A percentile compares a stretch with the other conserved stretches of the same genome.
phyloP scores from a whole-genome alignment of 2,888 invertebrate species.

The Tenodera sinensis region DNA sequence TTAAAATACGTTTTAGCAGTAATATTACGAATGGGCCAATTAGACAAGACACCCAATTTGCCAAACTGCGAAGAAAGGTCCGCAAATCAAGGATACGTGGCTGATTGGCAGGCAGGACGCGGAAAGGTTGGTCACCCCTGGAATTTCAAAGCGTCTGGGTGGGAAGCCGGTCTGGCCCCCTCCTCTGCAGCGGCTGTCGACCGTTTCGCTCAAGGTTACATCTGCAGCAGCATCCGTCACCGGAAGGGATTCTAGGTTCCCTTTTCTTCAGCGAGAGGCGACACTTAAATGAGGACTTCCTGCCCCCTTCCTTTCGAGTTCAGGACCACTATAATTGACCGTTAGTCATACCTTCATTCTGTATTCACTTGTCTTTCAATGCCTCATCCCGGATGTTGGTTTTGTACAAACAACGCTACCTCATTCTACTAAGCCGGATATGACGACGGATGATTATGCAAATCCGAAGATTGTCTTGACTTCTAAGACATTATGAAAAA shows the following conservation, averaged over 20 bases:
- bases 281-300: neutral
- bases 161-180: neutral
- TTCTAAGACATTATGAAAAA: no score
- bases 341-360: neutral
- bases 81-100: no score
- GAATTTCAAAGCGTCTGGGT: neutral
- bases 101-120: no score
- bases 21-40: no score
- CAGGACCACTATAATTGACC: neutral
- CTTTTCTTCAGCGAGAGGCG: neutral
- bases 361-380: neutral
- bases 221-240: neutral
- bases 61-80: no score
- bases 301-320: neutral
- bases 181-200: neutral
- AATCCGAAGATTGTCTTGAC: no score
- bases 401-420: no score
- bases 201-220: slow-evolving; percentile 5
- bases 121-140: neutral
- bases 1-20: no score
- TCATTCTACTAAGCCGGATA: no score
- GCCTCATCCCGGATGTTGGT: no score
- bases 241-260: neutral
- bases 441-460: no score
- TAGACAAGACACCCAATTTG: no score